These are phyloP conservation scores for Argyrosomus japonicus DNA, from an alignment of 2,113 vertebrate species.

Conservation along the genomic window DNA sequence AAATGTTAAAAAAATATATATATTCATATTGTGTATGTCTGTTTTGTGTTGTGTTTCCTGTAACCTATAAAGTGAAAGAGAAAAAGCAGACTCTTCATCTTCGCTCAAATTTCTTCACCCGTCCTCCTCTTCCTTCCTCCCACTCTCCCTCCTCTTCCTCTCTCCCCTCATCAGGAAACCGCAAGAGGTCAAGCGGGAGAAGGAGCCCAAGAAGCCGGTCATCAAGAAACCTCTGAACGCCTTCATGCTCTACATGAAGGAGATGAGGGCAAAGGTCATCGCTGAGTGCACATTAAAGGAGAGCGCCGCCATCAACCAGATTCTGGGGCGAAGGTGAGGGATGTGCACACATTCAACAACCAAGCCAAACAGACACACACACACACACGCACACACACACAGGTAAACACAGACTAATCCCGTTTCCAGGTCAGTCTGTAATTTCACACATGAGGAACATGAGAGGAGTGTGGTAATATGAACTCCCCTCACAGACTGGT, in stretches of 20 bases:
- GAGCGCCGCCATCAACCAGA: conserved; percentile 99
- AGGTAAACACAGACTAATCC: conserved; percentile 24
- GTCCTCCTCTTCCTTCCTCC: too few species aligned
- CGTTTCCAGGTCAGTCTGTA: conserved; percentile 47
- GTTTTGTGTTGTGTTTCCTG: not conserved
- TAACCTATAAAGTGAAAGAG: not conserved
- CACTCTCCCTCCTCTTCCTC: not conserved
- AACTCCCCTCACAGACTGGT: conserved; percentile 29
- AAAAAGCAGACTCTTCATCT: not conserved
- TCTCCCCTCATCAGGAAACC: conserved; percentile 86
- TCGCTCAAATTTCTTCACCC: not conserved
- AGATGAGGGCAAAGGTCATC: conserved; percentile 99
- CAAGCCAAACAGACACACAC: not conserved
- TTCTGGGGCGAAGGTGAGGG: conserved; percentile 94
- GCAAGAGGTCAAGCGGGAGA: conserved; percentile 94
- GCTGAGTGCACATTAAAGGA: conserved; percentile 99
- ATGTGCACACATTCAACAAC: conserved; percentile 3
- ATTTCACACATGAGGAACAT: conserved; percentile 65
- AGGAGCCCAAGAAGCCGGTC: conserved; percentile 97
- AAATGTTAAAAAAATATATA: not conserved
- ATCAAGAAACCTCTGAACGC: conserved; percentile 99
- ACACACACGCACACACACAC: conserved; percentile 1
- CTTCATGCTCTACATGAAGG: conserved; percentile 99
- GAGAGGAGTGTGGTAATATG: conserved; percentile 33
- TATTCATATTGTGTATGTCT: not conserved